phyloP scores from a whole-genome alignment of 2,113 vertebrate genomes.

The Serilophus lunatus region DNA sequence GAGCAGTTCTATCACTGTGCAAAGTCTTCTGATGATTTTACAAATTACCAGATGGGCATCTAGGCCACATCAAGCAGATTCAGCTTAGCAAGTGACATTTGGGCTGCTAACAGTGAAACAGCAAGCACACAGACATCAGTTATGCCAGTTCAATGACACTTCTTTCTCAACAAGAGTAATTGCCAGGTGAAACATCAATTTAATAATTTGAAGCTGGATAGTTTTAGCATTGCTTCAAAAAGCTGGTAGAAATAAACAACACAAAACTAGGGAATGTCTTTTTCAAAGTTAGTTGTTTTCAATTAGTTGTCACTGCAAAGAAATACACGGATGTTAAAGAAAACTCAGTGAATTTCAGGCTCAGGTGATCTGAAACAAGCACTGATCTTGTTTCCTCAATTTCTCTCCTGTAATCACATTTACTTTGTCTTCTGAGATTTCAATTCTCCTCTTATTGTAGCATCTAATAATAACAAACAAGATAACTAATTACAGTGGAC shows the following conservation, averaged over 20 bases:
- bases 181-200: background rate
- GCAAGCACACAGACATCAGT: background rate
- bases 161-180: background rate
- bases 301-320: background rate
- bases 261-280: background rate
- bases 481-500: background rate
- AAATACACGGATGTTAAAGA: background rate
- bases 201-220: background rate
- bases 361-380: background rate
- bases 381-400: background rate
- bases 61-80: background rate
- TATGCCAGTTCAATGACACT: background rate
- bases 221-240: background rate
- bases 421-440: background rate
- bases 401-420: background rate
- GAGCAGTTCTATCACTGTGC: background rate
- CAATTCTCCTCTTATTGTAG: background rate
- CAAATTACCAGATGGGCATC: background rate
- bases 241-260: background rate
- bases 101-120: background rate
- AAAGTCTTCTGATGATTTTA: background rate
- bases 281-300: background rate
- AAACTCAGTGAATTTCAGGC: background rate
- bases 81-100: conserved; percentile 1
- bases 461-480: rapidly evolving